Conservation (phyloP, 2,113 vertebrate species). For the Callocephalon fimbriatum region DNA sequence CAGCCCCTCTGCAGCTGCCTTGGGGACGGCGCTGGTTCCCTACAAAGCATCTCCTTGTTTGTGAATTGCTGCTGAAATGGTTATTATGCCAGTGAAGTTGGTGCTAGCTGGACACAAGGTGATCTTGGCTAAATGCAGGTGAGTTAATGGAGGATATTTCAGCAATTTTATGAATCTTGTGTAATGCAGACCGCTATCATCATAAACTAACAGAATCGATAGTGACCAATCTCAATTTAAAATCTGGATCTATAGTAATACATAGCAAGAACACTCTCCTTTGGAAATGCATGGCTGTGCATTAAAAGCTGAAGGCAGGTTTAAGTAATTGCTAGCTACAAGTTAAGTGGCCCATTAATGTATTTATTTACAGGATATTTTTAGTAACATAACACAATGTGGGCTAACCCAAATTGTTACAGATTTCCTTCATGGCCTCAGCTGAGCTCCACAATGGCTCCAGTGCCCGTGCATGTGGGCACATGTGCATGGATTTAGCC, state of each 20-base stretch:
- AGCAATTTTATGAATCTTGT: neutral
- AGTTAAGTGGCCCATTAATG: neutral
- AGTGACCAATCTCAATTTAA: neutral
- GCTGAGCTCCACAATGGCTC: neutral
- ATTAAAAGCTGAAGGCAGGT: neutral
- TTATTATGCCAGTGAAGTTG: neutral
- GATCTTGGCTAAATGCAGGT: neutral
- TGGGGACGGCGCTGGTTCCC: accelerated
- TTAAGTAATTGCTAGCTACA: neutral
- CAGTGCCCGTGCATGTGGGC: accelerated
- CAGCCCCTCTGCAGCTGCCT: neutral
- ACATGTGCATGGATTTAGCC: neutral
- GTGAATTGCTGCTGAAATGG: neutral
- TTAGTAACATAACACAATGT: neutral
- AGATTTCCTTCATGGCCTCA: neutral
- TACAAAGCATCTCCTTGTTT: neutral
- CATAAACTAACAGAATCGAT: neutral
- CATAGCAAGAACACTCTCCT: neutral
- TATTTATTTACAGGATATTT: neutral
- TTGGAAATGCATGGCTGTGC: neutral
- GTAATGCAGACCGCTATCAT: neutral
- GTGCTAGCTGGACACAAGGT: neutral
- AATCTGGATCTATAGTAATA: neutral
- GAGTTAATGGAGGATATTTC: neutral
- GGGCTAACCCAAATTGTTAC: neutral